A percentile compares a stretch with the other conserved stretches of the same genome.
Evolutionary conservation across 2,888 invertebrate genomes (phyloP).

Genomic region (Eutolmus rufibarbis): DNA sequence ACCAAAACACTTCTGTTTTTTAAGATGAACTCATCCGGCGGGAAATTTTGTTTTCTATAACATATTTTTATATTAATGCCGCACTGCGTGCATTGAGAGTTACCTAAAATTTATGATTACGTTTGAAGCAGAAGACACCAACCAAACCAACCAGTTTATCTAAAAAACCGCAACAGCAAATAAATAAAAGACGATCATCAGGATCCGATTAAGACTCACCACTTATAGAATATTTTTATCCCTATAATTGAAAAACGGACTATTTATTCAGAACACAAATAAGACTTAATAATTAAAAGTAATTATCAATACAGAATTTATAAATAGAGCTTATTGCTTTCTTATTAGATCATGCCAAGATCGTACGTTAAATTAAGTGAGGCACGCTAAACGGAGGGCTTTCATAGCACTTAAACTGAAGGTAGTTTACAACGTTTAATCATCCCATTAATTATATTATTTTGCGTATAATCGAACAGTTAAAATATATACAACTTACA

Average conservation of each 20-base stretch:
- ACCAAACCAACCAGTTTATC: too few relatives aligned
- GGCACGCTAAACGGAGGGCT: not conserved
- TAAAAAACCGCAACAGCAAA: too few relatives aligned
- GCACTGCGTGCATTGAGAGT: not conserved
- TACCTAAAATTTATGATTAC: not conserved
- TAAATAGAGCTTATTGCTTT: too few relatives aligned
- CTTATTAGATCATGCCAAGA: not conserved
- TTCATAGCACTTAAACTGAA: not conserved
- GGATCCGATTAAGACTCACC: too few relatives aligned
- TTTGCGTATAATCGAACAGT: not conserved
- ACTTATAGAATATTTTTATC: too few relatives aligned
- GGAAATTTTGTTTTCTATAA: not conserved
- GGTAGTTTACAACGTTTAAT: not conserved
- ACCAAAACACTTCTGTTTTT: not conserved
- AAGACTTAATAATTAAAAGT: too few relatives aligned
- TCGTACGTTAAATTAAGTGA: not conserved
- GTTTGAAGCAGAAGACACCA: too few relatives aligned
- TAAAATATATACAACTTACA: not conserved
- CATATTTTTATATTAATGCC: not conserved
- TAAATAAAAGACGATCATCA: too few relatives aligned
- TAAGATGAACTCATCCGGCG: not conserved
- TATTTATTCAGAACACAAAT: too few relatives aligned
- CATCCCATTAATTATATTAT: not conserved
- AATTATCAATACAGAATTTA: too few relatives aligned
- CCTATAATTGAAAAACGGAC: too few relatives aligned